Base-by-base conservation (phyloP, 2,888 invertebrate species). In the Scelioninae gen. 2 region DNA sequence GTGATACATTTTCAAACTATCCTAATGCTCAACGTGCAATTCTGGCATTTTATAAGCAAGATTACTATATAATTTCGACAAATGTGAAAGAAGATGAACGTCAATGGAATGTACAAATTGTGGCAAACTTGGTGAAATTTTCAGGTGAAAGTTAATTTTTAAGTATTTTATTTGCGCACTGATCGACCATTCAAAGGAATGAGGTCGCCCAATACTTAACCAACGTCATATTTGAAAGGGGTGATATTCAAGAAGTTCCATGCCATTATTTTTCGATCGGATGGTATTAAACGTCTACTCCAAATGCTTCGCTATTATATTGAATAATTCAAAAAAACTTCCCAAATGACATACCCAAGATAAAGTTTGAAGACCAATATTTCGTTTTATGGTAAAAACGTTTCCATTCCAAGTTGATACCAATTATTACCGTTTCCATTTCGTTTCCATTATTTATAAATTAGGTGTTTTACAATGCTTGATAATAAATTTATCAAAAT, bases 61-160 rank as follows among this genome's bases (percentile, higher is more conserved):
- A n/a, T 19, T 43, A 9, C 13, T n/a, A n/a, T 19, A 43, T n/a
- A 19, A 43, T 19, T 43, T 43, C 6, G 3, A 25, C 6, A 4
- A 4, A 25, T 6, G 25, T 25, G 6, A 4, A 25, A 4, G 25
- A 25, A 25, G 25, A 25, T 25, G 25, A 25, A 25, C 25, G 6
- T 4, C 25, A 25, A 25, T 25, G 4, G 37, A 46, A 60, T 60
- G 46, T 25, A 45, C 6, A 48, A 53, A 64, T 35, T 64, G n/a
- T 39, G 28, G 7, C 7, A 43, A 63, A 43, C 22, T 1, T 33
- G 65, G 65, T 37, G 65, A 65, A 65, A 55, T 65, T 55, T 55
- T 55, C 46, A 46, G 39, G 65, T 37, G 65, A 65, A 65, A 65
- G 65, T 65, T 65, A 45, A 48, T 46, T 55, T 55, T 55, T 46